Evolutionary conservation across 1,140 invertebrate species (phyloP).

Genomic region (Contarinia nasturtii): DNA sequence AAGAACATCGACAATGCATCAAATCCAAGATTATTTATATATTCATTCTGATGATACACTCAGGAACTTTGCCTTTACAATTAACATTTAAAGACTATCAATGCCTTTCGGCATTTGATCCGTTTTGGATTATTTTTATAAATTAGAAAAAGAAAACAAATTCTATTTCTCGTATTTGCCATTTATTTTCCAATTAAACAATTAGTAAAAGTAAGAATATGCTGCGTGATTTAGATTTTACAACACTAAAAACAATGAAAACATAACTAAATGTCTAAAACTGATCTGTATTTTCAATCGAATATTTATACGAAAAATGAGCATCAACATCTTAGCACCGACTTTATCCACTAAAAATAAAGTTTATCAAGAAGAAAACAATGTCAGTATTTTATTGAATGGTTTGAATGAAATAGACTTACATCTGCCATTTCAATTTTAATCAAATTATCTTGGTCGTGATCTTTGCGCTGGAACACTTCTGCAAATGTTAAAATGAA

Average conservation of each 20-base stretch:
- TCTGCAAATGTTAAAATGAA: constrained; percentile 28
- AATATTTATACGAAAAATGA: neutral
- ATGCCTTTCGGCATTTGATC: no score
- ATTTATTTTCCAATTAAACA: neutral
- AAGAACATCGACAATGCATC: no score
- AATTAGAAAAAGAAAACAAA: no score
- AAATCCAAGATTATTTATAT: no score
- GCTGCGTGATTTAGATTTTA: neutral
- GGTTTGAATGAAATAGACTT: constrained; percentile 14
- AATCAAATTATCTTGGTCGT: constrained; percentile 60
- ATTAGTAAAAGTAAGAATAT: neutral
- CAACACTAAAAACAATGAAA: neutral
- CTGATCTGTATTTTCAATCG: neutral
- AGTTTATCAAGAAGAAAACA: constrained; percentile 4
- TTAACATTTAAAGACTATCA: no score
- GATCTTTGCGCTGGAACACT: constrained; percentile 64
- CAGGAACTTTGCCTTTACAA: no score
- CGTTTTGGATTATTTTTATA: no score
- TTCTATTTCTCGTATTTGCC: no score
- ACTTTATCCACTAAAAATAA: constrained; percentile 55
- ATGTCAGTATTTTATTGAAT: neutral
- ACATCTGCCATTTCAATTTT: constrained; percentile 65
- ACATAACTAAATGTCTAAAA: no score
- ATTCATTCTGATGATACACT: no score
- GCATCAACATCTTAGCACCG: constrained; percentile 45